A percentile compares a stretch with the other conserved stretches of the same genome.
Evolutionary conservation across 2,888 invertebrate species (phyloP).

Genomic region (Archips crataeganus): DNA sequence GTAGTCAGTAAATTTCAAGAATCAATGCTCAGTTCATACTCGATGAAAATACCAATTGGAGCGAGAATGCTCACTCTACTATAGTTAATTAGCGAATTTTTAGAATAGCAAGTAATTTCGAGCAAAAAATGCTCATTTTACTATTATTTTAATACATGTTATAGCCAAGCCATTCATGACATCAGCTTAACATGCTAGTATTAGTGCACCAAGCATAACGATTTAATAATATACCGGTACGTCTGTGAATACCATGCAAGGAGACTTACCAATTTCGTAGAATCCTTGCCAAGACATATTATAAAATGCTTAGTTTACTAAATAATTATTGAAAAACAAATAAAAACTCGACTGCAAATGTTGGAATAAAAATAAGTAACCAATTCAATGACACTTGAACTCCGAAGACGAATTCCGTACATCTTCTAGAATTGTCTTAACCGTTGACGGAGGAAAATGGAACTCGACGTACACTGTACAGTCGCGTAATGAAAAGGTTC

Average conservation of each 20-base stretch:
- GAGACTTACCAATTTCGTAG: constrained; percentile 81
- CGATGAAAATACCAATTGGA: background rate
- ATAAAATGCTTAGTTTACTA: constrained; percentile 48
- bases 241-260: constrained; percentile 40
- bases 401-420: no score
- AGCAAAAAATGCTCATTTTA: constrained; percentile 5
- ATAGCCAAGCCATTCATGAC: constrained; percentile 25
- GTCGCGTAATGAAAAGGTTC: no score
- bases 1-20: background rate
- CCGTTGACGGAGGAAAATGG: no score
- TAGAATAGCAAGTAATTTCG: background rate
- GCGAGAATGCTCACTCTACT: background rate
- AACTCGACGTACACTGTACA: no score
- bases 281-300: constrained; percentile 78
- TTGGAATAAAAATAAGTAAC: background rate
- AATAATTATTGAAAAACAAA: background rate
- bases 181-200: constrained; percentile 22
- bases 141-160: constrained; percentile 4
- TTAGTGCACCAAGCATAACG: constrained; percentile 15
- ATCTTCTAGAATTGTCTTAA: no score
- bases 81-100: background rate
- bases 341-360: background rate
- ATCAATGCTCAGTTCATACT: background rate
- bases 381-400: no score
- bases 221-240: background rate